These are phyloP conservation scores for Dasysyrphus albostriatus DNA, from an alignment of 2,888 invertebrate genomes.

Conservation along the genomic window DNA sequence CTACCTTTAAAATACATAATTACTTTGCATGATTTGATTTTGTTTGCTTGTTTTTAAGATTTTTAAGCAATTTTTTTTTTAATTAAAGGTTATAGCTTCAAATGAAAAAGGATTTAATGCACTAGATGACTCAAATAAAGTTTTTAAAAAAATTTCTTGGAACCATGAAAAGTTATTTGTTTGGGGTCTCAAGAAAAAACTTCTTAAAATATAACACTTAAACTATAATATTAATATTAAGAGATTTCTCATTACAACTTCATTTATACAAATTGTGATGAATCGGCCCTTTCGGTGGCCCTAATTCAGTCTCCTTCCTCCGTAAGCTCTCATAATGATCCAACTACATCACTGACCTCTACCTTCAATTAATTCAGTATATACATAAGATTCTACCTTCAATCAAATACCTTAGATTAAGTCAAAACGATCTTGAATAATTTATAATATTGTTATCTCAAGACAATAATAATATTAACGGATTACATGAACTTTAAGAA, in stretches of 20 bases:
- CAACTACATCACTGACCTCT: too few relatives aligned
- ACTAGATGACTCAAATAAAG: background rate
- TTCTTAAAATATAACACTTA: too few relatives aligned
- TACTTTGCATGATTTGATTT: background rate
- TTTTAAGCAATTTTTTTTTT: background rate
- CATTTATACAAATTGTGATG: too few relatives aligned
- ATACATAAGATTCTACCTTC: background rate
- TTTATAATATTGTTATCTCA: conserved; percentile 13
- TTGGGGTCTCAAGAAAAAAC: too few relatives aligned
- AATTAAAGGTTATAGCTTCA: background rate
- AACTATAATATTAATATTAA: too few relatives aligned
- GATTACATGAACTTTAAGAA: background rate
- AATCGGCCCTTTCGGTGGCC: too few relatives aligned
- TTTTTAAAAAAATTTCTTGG: too few relatives aligned
- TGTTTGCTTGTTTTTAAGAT: background rate
- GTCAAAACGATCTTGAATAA: background rate
- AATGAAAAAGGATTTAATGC: background rate
- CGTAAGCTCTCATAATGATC: too few relatives aligned
- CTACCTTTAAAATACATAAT: background rate
- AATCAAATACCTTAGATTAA: background rate
- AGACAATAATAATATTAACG: conserved; percentile 9
- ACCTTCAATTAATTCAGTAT: background rate
- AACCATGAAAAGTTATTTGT: too few relatives aligned
- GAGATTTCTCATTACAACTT: too few relatives aligned
- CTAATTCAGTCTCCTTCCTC: too few relatives aligned